Evolutionary conservation across 30 jellyfish, hydroid and myxozoan genomes (phyloP).

Genomic region (Clytia hemisphaerica): DNA sequence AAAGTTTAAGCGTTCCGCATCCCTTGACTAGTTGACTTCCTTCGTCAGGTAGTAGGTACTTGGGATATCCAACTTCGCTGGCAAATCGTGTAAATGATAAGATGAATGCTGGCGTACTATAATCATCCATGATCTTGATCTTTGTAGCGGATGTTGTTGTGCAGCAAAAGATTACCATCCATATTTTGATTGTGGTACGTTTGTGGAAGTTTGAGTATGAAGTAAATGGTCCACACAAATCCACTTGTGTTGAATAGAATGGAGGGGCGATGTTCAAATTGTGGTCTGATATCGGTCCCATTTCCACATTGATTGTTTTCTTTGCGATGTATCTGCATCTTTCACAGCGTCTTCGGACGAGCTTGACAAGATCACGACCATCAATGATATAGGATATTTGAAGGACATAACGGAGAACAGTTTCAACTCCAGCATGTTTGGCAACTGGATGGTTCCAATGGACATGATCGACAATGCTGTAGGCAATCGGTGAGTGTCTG

Average conservation of each 20-base stretch:
- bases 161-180: too few relatives aligned
- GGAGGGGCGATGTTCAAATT: too few relatives aligned
- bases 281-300: conserved; percentile 1
- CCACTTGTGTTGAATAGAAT: too few relatives aligned
- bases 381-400: background rate
- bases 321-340: conserved; percentile 22
- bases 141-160: conserved; percentile 24
- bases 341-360: too few relatives aligned
- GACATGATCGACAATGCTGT: too few relatives aligned
- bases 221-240: conserved; percentile 12
- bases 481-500: conserved; percentile 1
- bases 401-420: conserved; percentile 3
- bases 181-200: conserved; percentile 18
- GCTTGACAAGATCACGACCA: background rate
- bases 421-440: too few relatives aligned
- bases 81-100: too few relatives aligned
- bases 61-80: conserved; percentile 8
- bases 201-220: conserved; percentile 15
- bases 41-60: conserved; percentile 4
- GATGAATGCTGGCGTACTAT: background rate
- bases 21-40: background rate
- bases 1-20: too few relatives aligned
- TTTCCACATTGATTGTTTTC: background rate
- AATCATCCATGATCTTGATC: conserved; percentile 19
- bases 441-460: too few relatives aligned